Evolutionary conservation across 2,113 vertebrate genomes (phyloP).

Genomic region (Vidua chalybeata): DNA sequence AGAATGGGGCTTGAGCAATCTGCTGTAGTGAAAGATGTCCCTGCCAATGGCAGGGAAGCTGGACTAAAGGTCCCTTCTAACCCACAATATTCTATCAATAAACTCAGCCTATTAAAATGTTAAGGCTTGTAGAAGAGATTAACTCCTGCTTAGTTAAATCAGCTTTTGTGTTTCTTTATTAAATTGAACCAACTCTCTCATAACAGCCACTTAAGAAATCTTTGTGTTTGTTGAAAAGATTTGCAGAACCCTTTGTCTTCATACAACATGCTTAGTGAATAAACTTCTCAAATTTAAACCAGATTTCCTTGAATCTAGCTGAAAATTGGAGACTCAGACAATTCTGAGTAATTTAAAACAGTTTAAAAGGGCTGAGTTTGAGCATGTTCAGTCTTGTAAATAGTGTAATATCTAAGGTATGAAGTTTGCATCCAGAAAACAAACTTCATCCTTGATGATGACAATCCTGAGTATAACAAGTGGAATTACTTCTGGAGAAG

Average conservation of each 20-base stretch:
- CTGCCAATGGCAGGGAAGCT: neutral
- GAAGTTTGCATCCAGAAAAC: neutral
- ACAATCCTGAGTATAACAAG: neutral
- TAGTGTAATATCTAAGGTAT: neutral
- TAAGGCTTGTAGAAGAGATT: neutral
- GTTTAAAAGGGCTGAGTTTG: neutral
- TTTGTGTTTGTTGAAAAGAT: neutral
- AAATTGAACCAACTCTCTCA: neutral
- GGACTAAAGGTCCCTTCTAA: neutral
- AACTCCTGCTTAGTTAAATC: neutral
- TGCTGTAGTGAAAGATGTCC: neutral
- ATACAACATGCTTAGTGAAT: neutral
- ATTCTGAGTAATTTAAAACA: neutral
- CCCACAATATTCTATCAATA: neutral
- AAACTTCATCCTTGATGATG: neutral
- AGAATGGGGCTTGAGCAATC: neutral
- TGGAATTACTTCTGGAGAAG: neutral
- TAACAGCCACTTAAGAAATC: neutral
- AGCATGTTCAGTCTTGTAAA: neutral
- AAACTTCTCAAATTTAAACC: neutral
- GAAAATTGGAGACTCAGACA: neutral
- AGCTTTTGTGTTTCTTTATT: neutral
- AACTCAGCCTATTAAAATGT: neutral
- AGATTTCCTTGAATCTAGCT: neutral
- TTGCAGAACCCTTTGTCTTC: neutral